Evolutionary conservation across 1,140 invertebrate species (phyloP).

Genomic region (Neodiprion lecontei): DNA sequence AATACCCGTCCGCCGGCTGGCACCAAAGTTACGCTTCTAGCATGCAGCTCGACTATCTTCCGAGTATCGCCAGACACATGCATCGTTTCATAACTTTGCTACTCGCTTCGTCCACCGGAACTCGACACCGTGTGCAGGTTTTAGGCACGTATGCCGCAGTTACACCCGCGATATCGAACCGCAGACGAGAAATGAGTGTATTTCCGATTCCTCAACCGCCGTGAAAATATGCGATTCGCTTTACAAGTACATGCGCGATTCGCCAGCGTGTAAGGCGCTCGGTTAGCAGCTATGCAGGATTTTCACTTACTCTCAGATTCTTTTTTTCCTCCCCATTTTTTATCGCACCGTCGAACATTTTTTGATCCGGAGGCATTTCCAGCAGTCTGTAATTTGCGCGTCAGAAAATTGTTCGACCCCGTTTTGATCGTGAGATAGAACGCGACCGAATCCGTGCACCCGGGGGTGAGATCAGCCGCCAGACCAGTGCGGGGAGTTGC

Average conservation of each 20-base stretch:
- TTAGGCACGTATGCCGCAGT: not conserved
- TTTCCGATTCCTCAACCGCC: not conserved
- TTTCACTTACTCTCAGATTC: not conserved
- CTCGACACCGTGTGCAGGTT: not conserved
- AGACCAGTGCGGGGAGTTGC: too few species aligned
- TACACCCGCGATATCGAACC: not conserved
- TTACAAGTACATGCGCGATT: not conserved
- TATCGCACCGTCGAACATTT: too few species aligned
- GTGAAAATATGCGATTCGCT: not conserved
- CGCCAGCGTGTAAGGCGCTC: not conserved
- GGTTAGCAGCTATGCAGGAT: not conserved
- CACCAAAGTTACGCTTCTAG: not conserved
- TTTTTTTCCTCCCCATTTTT: too few species aligned
- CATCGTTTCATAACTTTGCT: slow-evolving; percentile 3
- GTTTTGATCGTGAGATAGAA: too few species aligned
- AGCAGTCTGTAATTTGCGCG: too few species aligned
- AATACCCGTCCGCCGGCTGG: not conserved
- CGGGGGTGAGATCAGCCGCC: too few species aligned
- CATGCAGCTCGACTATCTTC: slow-evolving; percentile 1
- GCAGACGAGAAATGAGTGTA: not conserved
- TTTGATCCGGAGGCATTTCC: too few species aligned
- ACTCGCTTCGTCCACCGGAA: not conserved
- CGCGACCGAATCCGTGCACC: too few species aligned
- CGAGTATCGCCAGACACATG: not conserved
- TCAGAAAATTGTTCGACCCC: too few species aligned